phyloP scores from a whole-genome alignment of 2,888 invertebrate genomes.

The Endomychus coccineus region DNA sequence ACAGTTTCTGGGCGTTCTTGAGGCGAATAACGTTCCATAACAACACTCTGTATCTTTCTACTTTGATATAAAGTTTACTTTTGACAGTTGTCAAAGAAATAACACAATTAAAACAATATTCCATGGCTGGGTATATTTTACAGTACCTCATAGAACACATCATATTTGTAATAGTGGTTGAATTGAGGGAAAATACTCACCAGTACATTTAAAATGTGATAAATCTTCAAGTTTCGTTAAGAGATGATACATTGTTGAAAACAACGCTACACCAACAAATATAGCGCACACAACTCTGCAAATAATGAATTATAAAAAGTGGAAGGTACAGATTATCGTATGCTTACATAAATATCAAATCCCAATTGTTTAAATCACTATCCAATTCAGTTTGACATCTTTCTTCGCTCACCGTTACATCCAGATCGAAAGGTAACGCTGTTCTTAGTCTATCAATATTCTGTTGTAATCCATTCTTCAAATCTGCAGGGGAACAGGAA shows the following conservation, averaged over 20 bases:
- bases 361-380: slow-evolving; percentile 5
- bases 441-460: slow-evolving; percentile 5
- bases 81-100: no score
- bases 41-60: no score
- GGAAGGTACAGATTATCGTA: no score
- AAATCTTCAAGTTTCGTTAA: slow-evolving; percentile 5
- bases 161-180: no score
- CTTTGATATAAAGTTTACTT: no score
- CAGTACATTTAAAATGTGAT: slow-evolving; percentile 2
- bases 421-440: slow-evolving; percentile 3
- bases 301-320: no score
- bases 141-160: no score
- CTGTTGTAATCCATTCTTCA: slow-evolving; percentile 7
- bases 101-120: no score
- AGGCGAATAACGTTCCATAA: no score
- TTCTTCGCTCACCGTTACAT: slow-evolving; percentile 4
- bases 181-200: slow-evolving; percentile 4
- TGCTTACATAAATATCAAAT: slow-evolving; percentile 1
- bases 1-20: no score
- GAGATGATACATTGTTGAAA: slow-evolving; percentile 4
- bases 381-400: slow-evolving; percentile 11
- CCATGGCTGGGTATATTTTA: no score
- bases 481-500: slow-evolving; percentile 11
- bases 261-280: slow-evolving; percentile 1
- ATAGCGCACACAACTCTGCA: not conserved